Evolutionary conservation across 1,140 invertebrate species (phyloP).

Genomic region (Teleogryllus occipitalis): DNA sequence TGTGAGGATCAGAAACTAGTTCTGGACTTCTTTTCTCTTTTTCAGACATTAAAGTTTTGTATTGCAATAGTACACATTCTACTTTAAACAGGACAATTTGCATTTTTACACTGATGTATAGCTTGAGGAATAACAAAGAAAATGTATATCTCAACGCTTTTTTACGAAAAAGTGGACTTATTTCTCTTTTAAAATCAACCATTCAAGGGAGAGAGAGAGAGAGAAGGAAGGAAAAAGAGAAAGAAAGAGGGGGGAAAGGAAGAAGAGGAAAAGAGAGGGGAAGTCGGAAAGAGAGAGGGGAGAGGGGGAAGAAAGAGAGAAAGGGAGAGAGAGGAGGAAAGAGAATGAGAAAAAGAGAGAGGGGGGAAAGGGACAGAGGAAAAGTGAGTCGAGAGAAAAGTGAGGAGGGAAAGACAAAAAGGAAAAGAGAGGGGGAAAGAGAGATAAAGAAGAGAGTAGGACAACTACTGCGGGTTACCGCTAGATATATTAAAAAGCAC

Average conservation of each 20-base stretch:
- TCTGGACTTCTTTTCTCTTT: too few relatives aligned
- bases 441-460: background rate
- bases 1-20: too few relatives aligned
- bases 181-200: too few relatives aligned
- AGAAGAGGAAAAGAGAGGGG: background rate
- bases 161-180: too few relatives aligned
- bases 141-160: too few relatives aligned
- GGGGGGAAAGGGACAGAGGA: background rate
- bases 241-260: slow-evolving; percentile 7
- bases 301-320: background rate
- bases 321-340: background rate
- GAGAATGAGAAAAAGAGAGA: background rate
- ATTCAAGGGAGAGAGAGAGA: background rate
- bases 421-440: background rate
- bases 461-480: too few relatives aligned
- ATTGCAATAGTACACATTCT: too few relatives aligned
- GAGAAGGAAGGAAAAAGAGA: background rate
- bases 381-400: background rate
- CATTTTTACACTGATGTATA: too few relatives aligned
- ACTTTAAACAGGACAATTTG: too few relatives aligned
- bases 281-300: background rate
- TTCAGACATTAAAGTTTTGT: too few relatives aligned
- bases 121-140: too few relatives aligned
- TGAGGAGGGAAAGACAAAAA: background rate
- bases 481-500: too few relatives aligned